Conservation (phyloP, 2,113 vertebrate genomes). For the Fukomys damarensis region DNA sequence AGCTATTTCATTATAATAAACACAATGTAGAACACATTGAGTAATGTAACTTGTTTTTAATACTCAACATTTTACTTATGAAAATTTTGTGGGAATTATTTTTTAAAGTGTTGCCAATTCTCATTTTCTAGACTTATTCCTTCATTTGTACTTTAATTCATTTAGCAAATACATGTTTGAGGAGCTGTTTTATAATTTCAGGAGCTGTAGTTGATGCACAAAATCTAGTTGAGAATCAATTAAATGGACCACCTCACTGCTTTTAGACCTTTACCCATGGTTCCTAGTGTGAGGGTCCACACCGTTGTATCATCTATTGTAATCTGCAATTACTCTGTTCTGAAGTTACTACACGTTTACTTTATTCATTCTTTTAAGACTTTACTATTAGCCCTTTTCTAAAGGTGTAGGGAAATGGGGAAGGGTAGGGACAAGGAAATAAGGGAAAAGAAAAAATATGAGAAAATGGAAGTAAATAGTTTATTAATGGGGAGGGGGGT, state of each 20-base stretch:
- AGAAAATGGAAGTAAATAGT: no score
- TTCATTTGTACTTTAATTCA: conserved; percentile 8
- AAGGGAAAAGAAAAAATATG: no score
- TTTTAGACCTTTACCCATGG: background rate
- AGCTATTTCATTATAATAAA: background rate
- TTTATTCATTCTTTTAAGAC: background rate
- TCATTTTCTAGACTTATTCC: background rate
- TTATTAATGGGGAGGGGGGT: no score
- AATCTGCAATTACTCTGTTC: background rate
- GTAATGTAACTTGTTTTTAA: background rate
- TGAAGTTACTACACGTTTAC: background rate
- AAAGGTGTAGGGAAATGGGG: no score
- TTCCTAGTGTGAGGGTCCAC: background rate
- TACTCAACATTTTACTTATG: background rate
- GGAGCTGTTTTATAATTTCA: conserved; percentile 18
- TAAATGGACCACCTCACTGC: background rate
- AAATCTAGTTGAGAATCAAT: background rate
- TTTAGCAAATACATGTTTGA: conserved; percentile 7
- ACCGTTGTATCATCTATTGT: background rate
- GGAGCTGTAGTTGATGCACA: background rate
- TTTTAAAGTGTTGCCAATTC: conserved; percentile 9
- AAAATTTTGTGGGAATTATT: conserved; percentile 22
- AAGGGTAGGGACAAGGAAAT: no score
- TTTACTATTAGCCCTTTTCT: background rate
- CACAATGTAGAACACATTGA: background rate